Percentiles rank a stretch among this genome's conserved stretches.
Evolutionary conservation across 2,888 invertebrate species (phyloP).

Genomic region (Drosophila robusta): DNA sequence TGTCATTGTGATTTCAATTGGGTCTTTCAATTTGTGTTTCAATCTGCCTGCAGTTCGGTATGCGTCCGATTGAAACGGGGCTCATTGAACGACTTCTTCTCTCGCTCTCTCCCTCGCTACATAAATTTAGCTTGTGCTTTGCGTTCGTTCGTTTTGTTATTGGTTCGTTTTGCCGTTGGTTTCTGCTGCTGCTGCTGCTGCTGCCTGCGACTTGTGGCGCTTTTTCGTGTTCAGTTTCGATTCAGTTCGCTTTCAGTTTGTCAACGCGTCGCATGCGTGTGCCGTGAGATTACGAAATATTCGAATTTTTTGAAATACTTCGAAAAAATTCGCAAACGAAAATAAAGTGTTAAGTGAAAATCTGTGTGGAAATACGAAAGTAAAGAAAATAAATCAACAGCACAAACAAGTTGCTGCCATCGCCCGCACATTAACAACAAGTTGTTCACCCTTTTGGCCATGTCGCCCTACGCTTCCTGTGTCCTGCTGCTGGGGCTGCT

Average conservation of each 20-base stretch:
- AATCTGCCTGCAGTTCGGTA: constrained; percentile 18
- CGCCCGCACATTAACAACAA: constrained; percentile 26
- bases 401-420: constrained; percentile 21
- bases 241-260: constrained; percentile 74
- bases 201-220: constrained; percentile 49
- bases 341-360: constrained; percentile 37
- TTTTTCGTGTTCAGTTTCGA: constrained; percentile 62
- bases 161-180: constrained; percentile 56
- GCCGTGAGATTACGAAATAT: constrained; percentile 16
- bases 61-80: constrained; percentile 30
- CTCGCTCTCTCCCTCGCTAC: constrained; percentile 4
- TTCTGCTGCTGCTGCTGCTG: constrained; percentile 19
- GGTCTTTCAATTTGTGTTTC: constrained; percentile 33
- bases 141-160: constrained; percentile 63
- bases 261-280: constrained; percentile 75
- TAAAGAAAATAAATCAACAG: constrained; percentile 2
- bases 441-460: constrained; percentile 47
- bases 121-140: constrained; percentile 14
- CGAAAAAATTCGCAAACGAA: constrained; percentile 24
- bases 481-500: constrained; percentile 55
- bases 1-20: constrained; percentile 50
- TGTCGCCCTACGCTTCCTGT: constrained; percentile 66
- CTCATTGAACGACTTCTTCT: constrained; percentile 58
- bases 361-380: constrained; percentile 23
- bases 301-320: constrained; percentile 18